Percentiles rank a stretch among this genome's conserved stretches.
These are phyloP conservation scores for Ptyas mucosa DNA, from an alignment of 2,113 vertebrate species.

Conservation along the genomic window DNA sequence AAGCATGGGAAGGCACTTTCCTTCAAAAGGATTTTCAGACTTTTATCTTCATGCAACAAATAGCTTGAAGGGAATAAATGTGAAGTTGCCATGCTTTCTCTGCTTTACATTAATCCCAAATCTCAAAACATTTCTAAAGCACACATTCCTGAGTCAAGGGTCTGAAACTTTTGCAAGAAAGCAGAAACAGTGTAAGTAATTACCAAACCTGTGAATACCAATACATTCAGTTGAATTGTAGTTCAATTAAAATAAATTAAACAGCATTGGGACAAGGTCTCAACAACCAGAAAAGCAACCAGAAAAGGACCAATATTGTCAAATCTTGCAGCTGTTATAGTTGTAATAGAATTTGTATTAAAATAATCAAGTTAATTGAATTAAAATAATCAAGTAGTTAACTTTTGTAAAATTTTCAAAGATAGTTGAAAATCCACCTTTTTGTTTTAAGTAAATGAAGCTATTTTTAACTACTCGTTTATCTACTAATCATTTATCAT, in stretches of 20 bases:
- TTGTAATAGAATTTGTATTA: background rate
- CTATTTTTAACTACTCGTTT: background rate
- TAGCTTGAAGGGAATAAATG: background rate
- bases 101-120: background rate
- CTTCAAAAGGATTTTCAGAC: background rate
- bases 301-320: background rate
- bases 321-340: background rate
- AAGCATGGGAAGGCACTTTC: background rate
- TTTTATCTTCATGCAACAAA: background rate
- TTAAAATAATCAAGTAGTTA: background rate
- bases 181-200: background rate
- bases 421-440: background rate
- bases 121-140: constrained; percentile 4
- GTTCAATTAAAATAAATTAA: background rate
- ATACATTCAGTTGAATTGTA: background rate
- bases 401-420: background rate
- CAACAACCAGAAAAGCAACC: background rate
- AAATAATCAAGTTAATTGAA: background rate
- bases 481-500: background rate
- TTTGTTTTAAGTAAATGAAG: background rate
- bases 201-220: background rate
- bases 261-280: background rate
- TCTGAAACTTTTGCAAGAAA: background rate
- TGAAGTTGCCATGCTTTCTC: background rate
- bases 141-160: background rate